Evolutionary conservation across 2,888 invertebrate species (phyloP).

Genomic region (Lochmaea crataegi): DNA sequence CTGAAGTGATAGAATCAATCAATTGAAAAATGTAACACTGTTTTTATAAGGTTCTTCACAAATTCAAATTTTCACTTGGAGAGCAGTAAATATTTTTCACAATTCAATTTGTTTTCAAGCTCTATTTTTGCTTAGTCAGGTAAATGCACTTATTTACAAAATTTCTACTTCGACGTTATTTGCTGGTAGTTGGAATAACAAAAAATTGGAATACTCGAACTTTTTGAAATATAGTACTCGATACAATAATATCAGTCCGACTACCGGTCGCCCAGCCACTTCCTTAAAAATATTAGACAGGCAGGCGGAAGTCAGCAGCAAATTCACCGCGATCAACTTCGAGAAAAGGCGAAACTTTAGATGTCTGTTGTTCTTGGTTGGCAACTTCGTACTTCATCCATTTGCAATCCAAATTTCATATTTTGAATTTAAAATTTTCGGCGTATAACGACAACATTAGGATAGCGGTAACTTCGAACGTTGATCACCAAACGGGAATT

Average conservation of each 20-base stretch:
- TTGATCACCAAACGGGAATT: slow-evolving; percentile 31
- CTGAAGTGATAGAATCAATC: no score
- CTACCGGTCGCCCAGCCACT: slow-evolving; percentile 4
- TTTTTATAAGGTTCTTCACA: no score
- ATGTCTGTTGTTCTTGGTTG: slow-evolving; percentile 53
- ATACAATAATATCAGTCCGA: slow-evolving; percentile 2
- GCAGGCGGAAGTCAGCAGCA: slow-evolving; percentile 17
- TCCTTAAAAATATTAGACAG: slow-evolving; percentile 12
- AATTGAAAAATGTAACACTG: no score
- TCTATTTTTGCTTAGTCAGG: neutral
- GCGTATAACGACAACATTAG: slow-evolving; percentile 26
- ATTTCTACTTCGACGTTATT: neutral
- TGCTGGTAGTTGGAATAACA: neutral
- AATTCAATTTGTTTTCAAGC: neutral
- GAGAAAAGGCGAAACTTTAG: slow-evolving; percentile 49
- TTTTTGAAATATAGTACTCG: neutral
- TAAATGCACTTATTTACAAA: neutral
- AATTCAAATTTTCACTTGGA: no score
- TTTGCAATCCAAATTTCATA: slow-evolving; percentile 69
- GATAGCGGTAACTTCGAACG: slow-evolving; percentile 32
- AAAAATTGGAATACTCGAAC: neutral
- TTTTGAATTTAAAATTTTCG: slow-evolving; percentile 69
- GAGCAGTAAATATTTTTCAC: no score
- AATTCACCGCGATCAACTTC: slow-evolving; percentile 23
- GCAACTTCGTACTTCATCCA: slow-evolving; percentile 52